These are phyloP conservation scores for Leptogaster cylindrica DNA, from an alignment of 2,888 invertebrate species.

Conservation along the genomic window DNA sequence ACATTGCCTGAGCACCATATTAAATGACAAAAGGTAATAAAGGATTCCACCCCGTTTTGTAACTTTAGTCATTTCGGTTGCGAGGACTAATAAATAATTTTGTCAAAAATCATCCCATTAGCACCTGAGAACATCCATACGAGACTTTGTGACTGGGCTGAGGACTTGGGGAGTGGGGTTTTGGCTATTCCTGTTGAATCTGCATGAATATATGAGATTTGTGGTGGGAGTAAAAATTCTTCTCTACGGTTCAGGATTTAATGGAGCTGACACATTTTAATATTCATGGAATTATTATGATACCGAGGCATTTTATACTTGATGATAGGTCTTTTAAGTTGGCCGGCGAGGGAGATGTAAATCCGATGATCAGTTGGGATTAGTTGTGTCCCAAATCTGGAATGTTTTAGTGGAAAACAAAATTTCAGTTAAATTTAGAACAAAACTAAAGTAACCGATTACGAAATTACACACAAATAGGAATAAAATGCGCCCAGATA, in stretches of 20 bases:
- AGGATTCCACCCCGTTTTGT: slow-evolving; percentile 30
- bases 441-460: too few relatives aligned
- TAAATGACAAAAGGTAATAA: slow-evolving; percentile 40
- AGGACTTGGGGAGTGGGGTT: background rate
- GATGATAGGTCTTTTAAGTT: too few relatives aligned
- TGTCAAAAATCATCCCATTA: slow-evolving; percentile 40
- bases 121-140: slow-evolving; percentile 36
- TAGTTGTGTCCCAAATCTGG: too few relatives aligned
- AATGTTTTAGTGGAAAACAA: too few relatives aligned
- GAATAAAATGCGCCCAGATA: too few relatives aligned
- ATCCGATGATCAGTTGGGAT: too few relatives aligned
- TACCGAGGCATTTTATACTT: too few relatives aligned
- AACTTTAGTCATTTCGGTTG: slow-evolving; percentile 34
- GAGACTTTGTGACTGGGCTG: too few relatives aligned
- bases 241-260: slow-evolving; percentile 44
- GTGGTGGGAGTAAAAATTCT: slow-evolving; percentile 42
- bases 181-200: background rate
- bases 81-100: slow-evolving; percentile 38
- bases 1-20: slow-evolving; percentile 37
- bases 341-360: too few relatives aligned
- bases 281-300: slow-evolving; percentile 46
- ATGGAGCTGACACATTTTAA: slow-evolving; percentile 47
- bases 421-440: too few relatives aligned
- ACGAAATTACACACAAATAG: too few relatives aligned
- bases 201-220: slow-evolving; percentile 24